Percentiles rank a stretch among this genome's conserved stretches.
Conservation (phyloP, 2,888 invertebrate genomes). For the Eilema caniola region DNA sequence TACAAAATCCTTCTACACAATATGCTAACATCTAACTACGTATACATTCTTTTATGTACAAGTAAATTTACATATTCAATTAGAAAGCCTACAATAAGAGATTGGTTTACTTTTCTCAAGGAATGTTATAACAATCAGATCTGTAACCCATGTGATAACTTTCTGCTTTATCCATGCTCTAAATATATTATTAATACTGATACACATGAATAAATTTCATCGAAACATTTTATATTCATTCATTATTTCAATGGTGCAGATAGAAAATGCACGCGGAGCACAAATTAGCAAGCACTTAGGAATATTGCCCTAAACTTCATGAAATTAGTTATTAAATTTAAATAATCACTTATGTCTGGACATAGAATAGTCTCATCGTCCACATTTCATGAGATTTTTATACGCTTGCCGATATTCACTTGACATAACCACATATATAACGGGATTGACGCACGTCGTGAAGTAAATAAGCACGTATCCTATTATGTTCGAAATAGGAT, state of each 20-base stretch:
- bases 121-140: slow-evolving; percentile 36
- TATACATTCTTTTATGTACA: slow-evolving; percentile 20
- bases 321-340: neutral
- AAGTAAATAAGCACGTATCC: slow-evolving; percentile 94
- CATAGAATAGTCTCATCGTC: slow-evolving; percentile 50
- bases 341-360: slow-evolving; percentile 14
- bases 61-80: slow-evolving; percentile 29
- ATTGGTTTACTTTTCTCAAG: slow-evolving; percentile 19
- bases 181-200: slow-evolving; percentile 14
- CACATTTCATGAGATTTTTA: slow-evolving; percentile 90
- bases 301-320: neutral
- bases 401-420: slow-evolving; percentile 96
- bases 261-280: slow-evolving; percentile 8
- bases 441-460: slow-evolving; percentile 95
- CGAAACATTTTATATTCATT: neutral
- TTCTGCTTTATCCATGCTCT: neutral
- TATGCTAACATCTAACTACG: slow-evolving; percentile 43
- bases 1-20: slow-evolving; percentile 28
- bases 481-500: slow-evolving; percentile 91
- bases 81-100: slow-evolving; percentile 18
- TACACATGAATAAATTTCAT: neutral
- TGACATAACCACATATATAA: slow-evolving; percentile 97
- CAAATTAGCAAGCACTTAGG: slow-evolving; percentile 43
- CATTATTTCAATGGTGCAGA: slow-evolving; percentile 41
- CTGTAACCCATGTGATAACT: neutral